phyloP scores from a whole-genome alignment of 2,888 invertebrate species.

The Heliconius ethilla region DNA sequence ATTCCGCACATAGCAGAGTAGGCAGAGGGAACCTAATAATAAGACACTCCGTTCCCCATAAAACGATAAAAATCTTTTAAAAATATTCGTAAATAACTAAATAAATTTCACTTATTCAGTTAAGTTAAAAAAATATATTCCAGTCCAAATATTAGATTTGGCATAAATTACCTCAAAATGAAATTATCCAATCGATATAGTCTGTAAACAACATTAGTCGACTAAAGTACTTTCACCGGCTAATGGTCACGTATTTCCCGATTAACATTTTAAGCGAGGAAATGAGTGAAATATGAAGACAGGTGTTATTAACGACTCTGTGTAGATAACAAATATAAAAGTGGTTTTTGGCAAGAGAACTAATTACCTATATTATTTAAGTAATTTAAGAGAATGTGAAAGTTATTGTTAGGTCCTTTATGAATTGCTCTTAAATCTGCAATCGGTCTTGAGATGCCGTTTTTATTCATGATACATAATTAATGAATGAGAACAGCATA shows the following conservation, averaged over 20 bases:
- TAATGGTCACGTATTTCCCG: constrained; percentile 46
- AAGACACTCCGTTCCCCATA: too few relatives aligned
- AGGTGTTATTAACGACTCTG: constrained; percentile 26
- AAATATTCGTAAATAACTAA: too few relatives aligned
- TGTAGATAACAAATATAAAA: constrained; percentile 3
- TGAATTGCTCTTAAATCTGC: too few relatives aligned
- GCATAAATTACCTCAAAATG: constrained; percentile 47
- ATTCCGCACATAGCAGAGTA: too few relatives aligned
- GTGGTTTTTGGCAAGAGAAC: constrained; percentile 7
- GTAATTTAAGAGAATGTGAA: not conserved
- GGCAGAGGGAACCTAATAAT: too few relatives aligned
- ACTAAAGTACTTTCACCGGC: constrained; percentile 46
- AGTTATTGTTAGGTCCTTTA: not conserved
- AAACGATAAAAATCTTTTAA: too few relatives aligned
- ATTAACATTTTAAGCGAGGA: constrained; percentile 38
- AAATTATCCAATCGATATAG: constrained; percentile 62
- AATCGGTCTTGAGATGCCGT: too few relatives aligned
- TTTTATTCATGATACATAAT: too few relatives aligned
- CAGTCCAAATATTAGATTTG: constrained; percentile 39
- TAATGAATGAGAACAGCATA: too few relatives aligned
- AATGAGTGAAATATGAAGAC: constrained; percentile 30
- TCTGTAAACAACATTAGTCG: constrained; percentile 53
- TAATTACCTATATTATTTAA: too few relatives aligned
- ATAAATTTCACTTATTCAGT: not conserved
- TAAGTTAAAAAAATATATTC: constrained; percentile 1